Evolutionary conservation across 2,113 vertebrate genomes (phyloP).

Genomic region (Muscicapa adusta): DNA sequence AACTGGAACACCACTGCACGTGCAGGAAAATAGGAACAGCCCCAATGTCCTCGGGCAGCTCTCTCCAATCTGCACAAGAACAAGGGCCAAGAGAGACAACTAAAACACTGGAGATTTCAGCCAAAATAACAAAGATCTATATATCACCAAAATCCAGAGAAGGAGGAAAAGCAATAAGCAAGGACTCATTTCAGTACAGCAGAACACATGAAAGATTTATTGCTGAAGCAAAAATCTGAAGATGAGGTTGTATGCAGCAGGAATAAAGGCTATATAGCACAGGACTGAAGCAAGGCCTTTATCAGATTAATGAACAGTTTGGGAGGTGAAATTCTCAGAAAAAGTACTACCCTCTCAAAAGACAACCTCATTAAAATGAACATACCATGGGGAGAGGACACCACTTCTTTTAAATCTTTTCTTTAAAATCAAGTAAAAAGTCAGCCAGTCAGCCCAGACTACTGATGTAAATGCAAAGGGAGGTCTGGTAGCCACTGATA

Average conservation of each 20-base stretch:
- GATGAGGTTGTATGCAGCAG: not conserved
- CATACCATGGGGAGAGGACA: not conserved
- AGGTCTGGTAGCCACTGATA: not conserved
- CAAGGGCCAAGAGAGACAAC: not conserved
- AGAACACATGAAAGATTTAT: slow-evolving; percentile 24
- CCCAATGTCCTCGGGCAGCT: not conserved
- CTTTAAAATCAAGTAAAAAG: not conserved
- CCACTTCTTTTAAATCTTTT: not conserved
- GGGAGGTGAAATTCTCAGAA: not conserved
- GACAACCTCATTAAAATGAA: not conserved
- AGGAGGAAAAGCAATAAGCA: not conserved
- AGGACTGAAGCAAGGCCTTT: not conserved
- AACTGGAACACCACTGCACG: not conserved
- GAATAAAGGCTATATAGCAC: not conserved
- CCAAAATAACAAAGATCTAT: not conserved
- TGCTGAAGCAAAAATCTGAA: slow-evolving; percentile 38
- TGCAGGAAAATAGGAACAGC: not conserved
- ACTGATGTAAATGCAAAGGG: not conserved
- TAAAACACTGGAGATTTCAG: not conserved
- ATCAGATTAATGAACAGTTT: not conserved
- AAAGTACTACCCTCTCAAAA: not conserved
- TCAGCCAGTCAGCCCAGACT: not conserved
- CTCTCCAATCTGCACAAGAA: not conserved
- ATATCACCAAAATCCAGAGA: not conserved
- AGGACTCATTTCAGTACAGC: not conserved